Conservation (phyloP, 2,888 invertebrate species). For the Dryomyza anilis region DNA sequence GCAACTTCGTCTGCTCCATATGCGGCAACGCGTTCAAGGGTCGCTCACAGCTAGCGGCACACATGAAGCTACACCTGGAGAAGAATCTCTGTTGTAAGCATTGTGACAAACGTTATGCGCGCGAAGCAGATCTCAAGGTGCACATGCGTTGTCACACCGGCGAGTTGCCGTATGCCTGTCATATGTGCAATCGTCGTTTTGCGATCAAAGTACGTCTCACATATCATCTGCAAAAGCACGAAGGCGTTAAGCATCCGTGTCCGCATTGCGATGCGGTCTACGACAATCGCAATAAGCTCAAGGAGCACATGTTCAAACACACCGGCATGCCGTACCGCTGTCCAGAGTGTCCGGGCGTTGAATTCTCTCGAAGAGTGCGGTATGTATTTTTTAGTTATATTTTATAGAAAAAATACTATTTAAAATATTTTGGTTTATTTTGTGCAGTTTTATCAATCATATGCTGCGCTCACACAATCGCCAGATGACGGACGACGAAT, state of each 20-base stretch:
- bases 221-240: slow-evolving; percentile 43
- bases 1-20: slow-evolving; percentile 28
- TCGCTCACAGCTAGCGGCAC: slow-evolving; percentile 38
- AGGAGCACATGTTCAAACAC: slow-evolving; percentile 42
- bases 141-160: slow-evolving; percentile 44
- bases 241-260: slow-evolving; percentile 40
- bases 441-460: slow-evolving; percentile 37
- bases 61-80: slow-evolving; percentile 39
- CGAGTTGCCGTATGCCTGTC: slow-evolving; percentile 41
- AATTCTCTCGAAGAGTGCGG: slow-evolving; percentile 37
- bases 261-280: slow-evolving; percentile 37
- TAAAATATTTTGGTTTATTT: not conserved
- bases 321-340: slow-evolving; percentile 45
- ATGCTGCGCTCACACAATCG: slow-evolving; percentile 35
- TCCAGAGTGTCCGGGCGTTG: slow-evolving; percentile 36
- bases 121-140: slow-evolving; percentile 39
- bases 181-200: slow-evolving; percentile 41
- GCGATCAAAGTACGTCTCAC: slow-evolving; percentile 43
- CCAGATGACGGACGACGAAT: slow-evolving; percentile 33
- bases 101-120: slow-evolving; percentile 41
- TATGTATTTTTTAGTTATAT: slow-evolving; percentile 16
- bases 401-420: not conserved
- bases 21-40: slow-evolving; percentile 40
- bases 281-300: slow-evolving; percentile 39
- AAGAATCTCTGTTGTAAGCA: slow-evolving; percentile 38